Percentiles rank a stretch among this genome's conserved stretches.
Evolutionary conservation across 2,113 vertebrate genomes (phyloP).

Genomic region (Cardinalis cardinalis): DNA sequence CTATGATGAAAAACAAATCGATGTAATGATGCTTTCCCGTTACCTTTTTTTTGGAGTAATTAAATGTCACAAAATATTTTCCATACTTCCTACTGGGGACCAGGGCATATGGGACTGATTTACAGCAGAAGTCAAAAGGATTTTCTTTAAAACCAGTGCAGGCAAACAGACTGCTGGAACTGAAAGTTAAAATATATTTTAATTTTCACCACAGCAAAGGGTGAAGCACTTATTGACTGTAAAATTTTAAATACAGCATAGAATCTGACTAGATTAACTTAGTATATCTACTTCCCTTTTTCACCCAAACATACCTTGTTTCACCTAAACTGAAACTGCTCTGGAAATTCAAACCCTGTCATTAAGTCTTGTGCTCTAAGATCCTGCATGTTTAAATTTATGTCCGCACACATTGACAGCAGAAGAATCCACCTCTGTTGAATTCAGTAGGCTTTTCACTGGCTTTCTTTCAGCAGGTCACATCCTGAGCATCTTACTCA

Average conservation of each 20-base stretch:
- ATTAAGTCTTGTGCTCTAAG: neutral
- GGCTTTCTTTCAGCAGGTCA: neutral
- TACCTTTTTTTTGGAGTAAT: neutral
- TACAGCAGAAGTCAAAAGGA: neutral
- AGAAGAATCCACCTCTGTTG: neutral
- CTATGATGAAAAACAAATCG: conserved; percentile 5
- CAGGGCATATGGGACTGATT: neutral
- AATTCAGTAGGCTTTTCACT: neutral
- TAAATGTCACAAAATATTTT: conserved; percentile 8
- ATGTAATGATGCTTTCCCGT: neutral
- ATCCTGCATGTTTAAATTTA: neutral
- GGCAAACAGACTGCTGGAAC: neutral
- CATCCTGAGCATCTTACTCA: conserved; percentile 24
- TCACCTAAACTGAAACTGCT: neutral
- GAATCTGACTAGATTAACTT: neutral
- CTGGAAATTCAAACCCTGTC: neutral
- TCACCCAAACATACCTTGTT: neutral
- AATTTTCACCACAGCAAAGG: neutral
- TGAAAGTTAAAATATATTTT: neutral
- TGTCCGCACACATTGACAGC: neutral
- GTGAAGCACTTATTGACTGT: neutral
- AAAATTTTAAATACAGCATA: neutral
- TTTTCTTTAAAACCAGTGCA: neutral
- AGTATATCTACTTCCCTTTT: neutral
- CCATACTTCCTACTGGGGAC: neutral